phyloP scores from a whole-genome alignment of 2,888 invertebrate genomes.

The Pristionchus mayeri region DNA sequence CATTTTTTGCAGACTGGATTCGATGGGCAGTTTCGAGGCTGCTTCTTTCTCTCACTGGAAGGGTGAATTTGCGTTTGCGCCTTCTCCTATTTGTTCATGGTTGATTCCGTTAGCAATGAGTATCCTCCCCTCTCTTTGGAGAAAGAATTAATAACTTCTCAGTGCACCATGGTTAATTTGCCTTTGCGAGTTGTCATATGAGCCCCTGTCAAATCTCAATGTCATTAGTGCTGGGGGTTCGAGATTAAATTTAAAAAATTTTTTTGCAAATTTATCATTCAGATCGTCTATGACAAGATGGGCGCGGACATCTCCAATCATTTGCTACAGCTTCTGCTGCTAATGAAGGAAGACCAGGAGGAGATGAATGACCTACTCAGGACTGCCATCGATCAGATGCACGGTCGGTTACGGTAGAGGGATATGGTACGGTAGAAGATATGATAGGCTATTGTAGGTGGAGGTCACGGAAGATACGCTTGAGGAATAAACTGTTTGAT shows the following conservation, averaged over 20 bases:
- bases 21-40: conserved; percentile 19
- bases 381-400: conserved; percentile 26
- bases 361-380: conserved; percentile 4
- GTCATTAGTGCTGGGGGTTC: too few relatives aligned
- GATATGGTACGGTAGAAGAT: neutral
- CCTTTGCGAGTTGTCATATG: too few relatives aligned
- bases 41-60: conserved; percentile 8
- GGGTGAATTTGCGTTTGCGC: too few relatives aligned
- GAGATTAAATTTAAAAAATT: too few relatives aligned
- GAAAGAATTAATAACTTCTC: too few relatives aligned
- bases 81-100: too few relatives aligned
- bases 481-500: neutral
- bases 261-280: neutral
- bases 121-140: too few relatives aligned
- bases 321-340: neutral
- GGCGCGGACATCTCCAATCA: neutral
- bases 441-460: neutral
- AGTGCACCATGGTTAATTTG: too few relatives aligned
- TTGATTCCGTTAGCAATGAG: too few relatives aligned
- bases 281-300: conserved; percentile 35
- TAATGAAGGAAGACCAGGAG: neutral
- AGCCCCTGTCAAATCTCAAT: too few relatives aligned
- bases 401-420: conserved; percentile 14
- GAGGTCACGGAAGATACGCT: neutral
- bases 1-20: conserved; percentile 3